These are phyloP conservation scores for Dufourea novaeangliae DNA, from an alignment of 1,140 invertebrate genomes.

Conservation along the genomic window DNA sequence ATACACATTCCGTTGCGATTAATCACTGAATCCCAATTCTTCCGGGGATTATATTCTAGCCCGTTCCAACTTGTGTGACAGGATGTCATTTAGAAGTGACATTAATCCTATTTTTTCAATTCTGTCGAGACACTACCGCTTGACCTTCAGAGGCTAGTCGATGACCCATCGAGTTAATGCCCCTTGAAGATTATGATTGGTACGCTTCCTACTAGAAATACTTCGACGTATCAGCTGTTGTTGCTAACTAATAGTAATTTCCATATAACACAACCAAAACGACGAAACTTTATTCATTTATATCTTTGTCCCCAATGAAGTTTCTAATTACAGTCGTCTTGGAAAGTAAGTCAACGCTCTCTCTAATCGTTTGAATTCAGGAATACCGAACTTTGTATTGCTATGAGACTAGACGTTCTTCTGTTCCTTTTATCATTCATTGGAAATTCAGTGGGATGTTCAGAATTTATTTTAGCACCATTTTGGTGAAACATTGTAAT, in stretches of 20 bases:
- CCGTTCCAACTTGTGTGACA: neutral
- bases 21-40: slow-evolving; percentile 26
- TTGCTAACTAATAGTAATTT: too few species aligned
- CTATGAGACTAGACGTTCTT: too few species aligned
- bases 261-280: neutral
- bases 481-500: too few species aligned
- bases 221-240: neutral
- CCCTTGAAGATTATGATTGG: neutral
- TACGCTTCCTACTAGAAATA: neutral
- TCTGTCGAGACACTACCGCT: slow-evolving; percentile 23
- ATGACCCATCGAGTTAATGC: slow-evolving; percentile 27
- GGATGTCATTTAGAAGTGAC: slow-evolving; percentile 13
- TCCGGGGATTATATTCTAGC: neutral
- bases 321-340: too few species aligned
- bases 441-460: too few species aligned
- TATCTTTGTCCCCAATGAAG: too few species aligned
- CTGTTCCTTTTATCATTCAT: too few species aligned
- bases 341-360: too few species aligned
- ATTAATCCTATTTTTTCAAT: slow-evolving; percentile 47
- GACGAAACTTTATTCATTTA: too few species aligned
- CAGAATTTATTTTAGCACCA: too few species aligned
- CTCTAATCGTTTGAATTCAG: too few species aligned
- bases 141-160: slow-evolving; percentile 45
- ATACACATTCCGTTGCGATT: neutral
- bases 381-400: too few species aligned